Evolutionary conservation across 2,888 invertebrate genomes (phyloP), one percentile per base, ranked within the genome.

Genomic region (Polymixis flavicincta): DNA sequence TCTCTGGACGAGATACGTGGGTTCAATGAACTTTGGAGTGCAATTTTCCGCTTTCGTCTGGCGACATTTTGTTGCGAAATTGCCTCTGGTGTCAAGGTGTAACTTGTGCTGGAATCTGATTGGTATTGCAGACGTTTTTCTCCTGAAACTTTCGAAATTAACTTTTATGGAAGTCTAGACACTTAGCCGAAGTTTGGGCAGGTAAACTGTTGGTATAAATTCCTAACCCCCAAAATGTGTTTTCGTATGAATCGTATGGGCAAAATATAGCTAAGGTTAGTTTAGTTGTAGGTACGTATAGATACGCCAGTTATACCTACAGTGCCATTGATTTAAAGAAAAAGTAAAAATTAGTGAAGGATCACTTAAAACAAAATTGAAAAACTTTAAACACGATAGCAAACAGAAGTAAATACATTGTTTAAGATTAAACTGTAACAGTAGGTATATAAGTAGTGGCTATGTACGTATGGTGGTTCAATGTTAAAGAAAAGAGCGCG

Each of bases 11-110:
- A 73, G 64, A 65, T 73, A 80, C 66, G 55, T 48, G 64, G n/a
- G 85, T 83, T 85, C 73, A 83, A 59, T 78, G 84, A 78, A 76
- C 78, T 78, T 65, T 77, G 66, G 76, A 85, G 81, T 80, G 57
- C 69, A 76, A 61, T 81, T 81, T 78, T 60, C 76, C 69, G 72
- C 71, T 79, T 83, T 85, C 74, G 80, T 86, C 85, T 83, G 74
- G 74, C 67, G 71, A 80, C 59, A 76, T 75, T 74, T 72, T 57
- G 14, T 54, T 73, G 54, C 54, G 59, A 77, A 70, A 78, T 85
- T 83, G 65, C 42, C 54, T 63, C 57, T 60, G 57, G 64, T 61
- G 55, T 54, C 57, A 75, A 70, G 57, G 32, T 70, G 48, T 78
- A 71, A 74, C 28, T 71, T 74, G 63, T 72, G 22, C 55, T 37